Conservation (phyloP, 2,797 vertebrate genomes). For the Vireo griseus region DNA sequence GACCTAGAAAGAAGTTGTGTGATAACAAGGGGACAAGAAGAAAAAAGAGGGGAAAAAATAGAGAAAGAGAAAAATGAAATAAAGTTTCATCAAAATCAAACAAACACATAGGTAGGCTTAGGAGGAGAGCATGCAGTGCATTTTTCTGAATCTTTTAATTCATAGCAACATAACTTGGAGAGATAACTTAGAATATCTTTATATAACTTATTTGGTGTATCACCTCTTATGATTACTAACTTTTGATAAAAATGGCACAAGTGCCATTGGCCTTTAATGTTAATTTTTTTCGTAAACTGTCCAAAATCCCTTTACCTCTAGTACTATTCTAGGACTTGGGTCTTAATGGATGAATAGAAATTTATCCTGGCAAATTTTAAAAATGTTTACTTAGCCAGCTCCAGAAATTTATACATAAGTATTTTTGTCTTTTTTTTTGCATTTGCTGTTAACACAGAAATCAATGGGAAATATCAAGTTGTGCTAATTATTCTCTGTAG, state of each 20-base stretch:
- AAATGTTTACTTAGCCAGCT: background rate
- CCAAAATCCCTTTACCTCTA: background rate
- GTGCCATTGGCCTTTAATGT: background rate
- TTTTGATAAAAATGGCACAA: background rate
- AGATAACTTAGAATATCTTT: background rate
- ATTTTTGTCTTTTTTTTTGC: background rate
- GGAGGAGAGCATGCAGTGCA: background rate
- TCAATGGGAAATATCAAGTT: background rate
- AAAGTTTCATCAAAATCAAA: background rate
- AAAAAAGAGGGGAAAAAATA: rapidly evolving
- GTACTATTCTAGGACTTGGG: background rate
- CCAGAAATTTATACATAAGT: background rate
- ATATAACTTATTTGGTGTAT: background rate
- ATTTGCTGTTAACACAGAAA: background rate
- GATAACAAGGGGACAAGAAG: background rate
- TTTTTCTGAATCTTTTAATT: background rate
- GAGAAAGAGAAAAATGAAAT: background rate
- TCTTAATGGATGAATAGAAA: background rate
- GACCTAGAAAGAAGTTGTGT: background rate
- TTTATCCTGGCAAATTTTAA: background rate
- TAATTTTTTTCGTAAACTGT: background rate
- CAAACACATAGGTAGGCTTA: background rate
- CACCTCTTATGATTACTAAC: background rate
- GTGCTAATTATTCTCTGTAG: background rate
- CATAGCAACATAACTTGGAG: background rate